phyloP scores from a whole-genome alignment of 2,888 invertebrate genomes.

The Pseudococcus viburni region DNA sequence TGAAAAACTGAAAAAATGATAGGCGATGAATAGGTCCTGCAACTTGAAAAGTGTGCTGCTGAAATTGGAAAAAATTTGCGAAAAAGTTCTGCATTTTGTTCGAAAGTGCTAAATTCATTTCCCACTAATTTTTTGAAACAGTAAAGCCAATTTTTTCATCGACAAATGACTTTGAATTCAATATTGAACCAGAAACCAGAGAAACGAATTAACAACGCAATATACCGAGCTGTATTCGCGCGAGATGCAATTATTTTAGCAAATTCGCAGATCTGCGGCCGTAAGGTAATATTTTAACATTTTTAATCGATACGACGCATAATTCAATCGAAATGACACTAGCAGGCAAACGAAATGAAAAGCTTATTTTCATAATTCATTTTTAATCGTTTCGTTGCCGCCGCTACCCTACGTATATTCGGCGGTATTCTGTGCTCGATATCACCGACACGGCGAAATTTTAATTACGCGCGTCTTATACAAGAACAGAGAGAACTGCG shows the following conservation, averaged over 20 bases:
- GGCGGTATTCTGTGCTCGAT: constrained; percentile 15
- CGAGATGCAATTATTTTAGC: neutral
- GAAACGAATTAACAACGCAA: neutral
- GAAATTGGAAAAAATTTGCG: no score
- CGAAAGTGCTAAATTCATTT: no score
- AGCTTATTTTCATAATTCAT: constrained; percentile 50
- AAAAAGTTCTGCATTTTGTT: no score
- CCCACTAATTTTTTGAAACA: no score
- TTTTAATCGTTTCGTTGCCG: constrained; percentile 28
- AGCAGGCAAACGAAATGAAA: constrained; percentile 42
- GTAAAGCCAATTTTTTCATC: no score
- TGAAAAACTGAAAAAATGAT: no score
- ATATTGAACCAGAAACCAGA: no score
- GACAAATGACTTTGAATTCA: no score
- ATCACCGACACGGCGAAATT: constrained; percentile 39
- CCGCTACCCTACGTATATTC: neutral
- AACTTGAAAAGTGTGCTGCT: no score
- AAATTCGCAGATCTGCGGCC: constrained; percentile 20
- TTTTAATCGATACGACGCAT: constrained; percentile 16
- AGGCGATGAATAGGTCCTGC: no score
- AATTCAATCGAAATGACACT: constrained; percentile 26
- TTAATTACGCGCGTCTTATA: constrained; percentile 43
- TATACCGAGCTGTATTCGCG: neutral
- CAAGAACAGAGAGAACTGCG: neutral
- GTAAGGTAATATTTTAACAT: constrained; percentile 35